Percentiles rank a stretch among this genome's conserved stretches.
These are phyloP conservation scores for Monochamus saltuarius DNA, from an alignment of 1,140 invertebrate genomes.

Conservation along the genomic window DNA sequence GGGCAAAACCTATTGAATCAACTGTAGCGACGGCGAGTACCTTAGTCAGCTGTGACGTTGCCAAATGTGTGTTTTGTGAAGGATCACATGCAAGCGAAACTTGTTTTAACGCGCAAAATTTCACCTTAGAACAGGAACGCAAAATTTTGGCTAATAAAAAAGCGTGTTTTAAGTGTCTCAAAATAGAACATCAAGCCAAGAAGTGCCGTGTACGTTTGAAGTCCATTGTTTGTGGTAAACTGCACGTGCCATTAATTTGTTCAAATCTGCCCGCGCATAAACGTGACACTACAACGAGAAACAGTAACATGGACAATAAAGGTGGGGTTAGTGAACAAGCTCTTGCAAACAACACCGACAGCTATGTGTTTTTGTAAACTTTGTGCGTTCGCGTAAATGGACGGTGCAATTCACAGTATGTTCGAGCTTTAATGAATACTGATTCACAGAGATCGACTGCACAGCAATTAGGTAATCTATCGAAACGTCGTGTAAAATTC, in stretches of 20 bases:
- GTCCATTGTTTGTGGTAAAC: not conserved
- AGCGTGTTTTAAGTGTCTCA: constrained; percentile 21
- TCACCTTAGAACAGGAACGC: constrained; percentile 18
- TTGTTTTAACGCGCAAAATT: constrained; percentile 24
- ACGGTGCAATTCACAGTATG: no score
- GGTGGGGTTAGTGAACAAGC: no score
- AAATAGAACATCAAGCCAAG: no score
- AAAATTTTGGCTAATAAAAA: constrained; percentile 7
- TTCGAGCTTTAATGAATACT: not conserved
- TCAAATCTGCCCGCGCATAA: no score
- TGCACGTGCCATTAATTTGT: not conserved
- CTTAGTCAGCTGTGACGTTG: constrained; percentile 12
- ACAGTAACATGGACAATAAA: no score
- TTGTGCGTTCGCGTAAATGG: no score
- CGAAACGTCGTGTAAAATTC: no score
- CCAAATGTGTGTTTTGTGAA: constrained; percentile 26
- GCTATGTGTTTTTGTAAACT: no score
- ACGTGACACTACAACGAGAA: no score
- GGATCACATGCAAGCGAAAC: constrained; percentile 17
- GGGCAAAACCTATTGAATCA: constrained; percentile 2
- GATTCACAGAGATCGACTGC: constrained; percentile 1
- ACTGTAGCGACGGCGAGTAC: constrained; percentile 9
- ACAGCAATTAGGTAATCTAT: no score
- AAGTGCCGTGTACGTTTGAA: no score
- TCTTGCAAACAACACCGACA: no score